Percentiles rank a stretch among this genome's conserved stretches.
Conservation (phyloP, 2,797 vertebrate species). For the Pipistrellus kuhlii region DNA sequence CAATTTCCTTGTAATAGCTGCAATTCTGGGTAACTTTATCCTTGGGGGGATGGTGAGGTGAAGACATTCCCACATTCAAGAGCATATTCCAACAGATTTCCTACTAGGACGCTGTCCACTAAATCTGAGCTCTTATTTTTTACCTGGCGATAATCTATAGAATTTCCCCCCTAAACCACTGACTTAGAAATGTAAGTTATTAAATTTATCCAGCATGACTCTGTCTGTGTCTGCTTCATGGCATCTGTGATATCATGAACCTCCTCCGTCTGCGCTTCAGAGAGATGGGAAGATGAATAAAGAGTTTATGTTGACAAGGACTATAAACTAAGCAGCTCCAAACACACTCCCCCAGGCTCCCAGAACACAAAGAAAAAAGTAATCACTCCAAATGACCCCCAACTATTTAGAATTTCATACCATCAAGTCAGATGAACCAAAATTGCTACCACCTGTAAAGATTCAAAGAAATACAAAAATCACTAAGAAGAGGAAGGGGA, state of each 20-base stretch:
- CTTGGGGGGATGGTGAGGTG: conserved; percentile 72
- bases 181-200: conserved; percentile 43
- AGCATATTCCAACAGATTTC: conserved; percentile 63
- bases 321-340: conserved; percentile 80
- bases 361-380: conserved; percentile 81
- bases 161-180: not conserved
- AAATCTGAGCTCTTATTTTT: conserved; percentile 61
- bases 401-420: conserved; percentile 85
- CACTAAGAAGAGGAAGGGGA: conserved; percentile 47
- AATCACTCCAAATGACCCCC: conserved; percentile 82
- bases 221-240: conserved; percentile 53
- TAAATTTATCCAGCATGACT: conserved; percentile 18
- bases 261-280: conserved; percentile 61
- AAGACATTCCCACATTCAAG: conserved; percentile 72
- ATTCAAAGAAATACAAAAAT: conserved; percentile 81
- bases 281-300: conserved; percentile 73
- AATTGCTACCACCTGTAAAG: conserved; percentile 85
- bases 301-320: conserved; percentile 78
- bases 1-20: conserved; percentile 82
- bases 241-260: conserved; percentile 65
- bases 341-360: conserved; percentile 78
- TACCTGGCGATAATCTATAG: conserved; percentile 63
- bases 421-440: conserved; percentile 83
- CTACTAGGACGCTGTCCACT: conserved; percentile 48
- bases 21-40: conserved; percentile 83